Base-by-base conservation (phyloP, 2,797 vertebrate species). In the Triplophysa bombifrons region DNA sequence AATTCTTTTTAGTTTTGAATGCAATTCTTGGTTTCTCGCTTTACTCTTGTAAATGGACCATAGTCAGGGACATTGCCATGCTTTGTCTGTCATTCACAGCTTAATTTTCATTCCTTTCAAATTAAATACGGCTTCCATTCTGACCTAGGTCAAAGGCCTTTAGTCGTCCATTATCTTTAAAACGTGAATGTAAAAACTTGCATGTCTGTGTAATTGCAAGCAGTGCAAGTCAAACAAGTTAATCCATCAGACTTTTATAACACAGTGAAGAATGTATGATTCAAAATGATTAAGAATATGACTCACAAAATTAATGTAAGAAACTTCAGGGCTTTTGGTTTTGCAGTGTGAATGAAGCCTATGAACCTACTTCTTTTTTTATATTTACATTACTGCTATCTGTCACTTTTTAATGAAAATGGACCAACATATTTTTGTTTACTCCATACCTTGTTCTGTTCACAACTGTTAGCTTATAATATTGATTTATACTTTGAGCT, bases 161-260 rank as follows among this genome's bases (percentile, higher is more conserved):
- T 64, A 19, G 30, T 64, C 34, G 17, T 2, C 30, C 22, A 11
- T 65, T 17, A 30, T 11, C 61, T 34, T 64, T 19, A 17, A 64
- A 65, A 41, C 10, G 4, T 64, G 73, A 25, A 77, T 48, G 76
- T 81, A 81, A 81, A 83, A 81, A 58, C 85, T 86, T 58, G 82
- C 76, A 81, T 76, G 76, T 83, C 74, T 87, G 82, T 88, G 82
- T 63, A 82, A 83, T 83, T 82, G 19, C n/a, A 13, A 55, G 27
- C 38, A 30, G 17, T 34, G 25, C 63, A 46, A 66, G 16, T 75
- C 30, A 25, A 75, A 38, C 48, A n/a, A 25, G 48, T 55, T 55
- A 27, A 11, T 11, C 4, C n/a, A 3, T 65, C 63, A 55, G 22
- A 55, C 63, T 34, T 63, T 8, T 67, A 76, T 67, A 20, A 56